These are phyloP conservation scores for Takifugu rubripes DNA, from an alignment of 2,797 vertebrate species.

Conservation along the genomic window DNA sequence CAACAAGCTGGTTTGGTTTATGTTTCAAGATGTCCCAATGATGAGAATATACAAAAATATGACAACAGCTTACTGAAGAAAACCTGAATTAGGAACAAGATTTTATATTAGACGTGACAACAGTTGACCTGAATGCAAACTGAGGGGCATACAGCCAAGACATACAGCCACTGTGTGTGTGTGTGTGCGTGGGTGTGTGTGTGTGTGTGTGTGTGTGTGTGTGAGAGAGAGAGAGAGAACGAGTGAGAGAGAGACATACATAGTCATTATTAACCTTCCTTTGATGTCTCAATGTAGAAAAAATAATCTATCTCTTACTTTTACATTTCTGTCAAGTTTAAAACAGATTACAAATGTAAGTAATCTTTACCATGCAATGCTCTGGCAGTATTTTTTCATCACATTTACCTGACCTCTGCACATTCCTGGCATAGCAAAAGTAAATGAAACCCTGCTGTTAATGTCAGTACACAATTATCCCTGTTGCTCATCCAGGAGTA, in stretches of 20 bases:
- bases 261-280: no score
- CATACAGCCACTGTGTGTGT: conserved; percentile 1
- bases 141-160: conserved; percentile 22
- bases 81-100: conserved; percentile 51
- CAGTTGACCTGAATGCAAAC: conserved; percentile 51
- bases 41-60: conserved; percentile 27
- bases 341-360: no score
- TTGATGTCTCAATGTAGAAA: no score
- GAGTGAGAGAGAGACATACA: no score
- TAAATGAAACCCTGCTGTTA: conserved; percentile 32
- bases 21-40: conserved; percentile 36
- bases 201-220: no score
- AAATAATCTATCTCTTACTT: no score
- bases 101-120: conserved; percentile 42
- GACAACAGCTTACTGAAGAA: conserved; percentile 18
- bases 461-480: conserved; percentile 55
- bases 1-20: neutral
- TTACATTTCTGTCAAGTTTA: no score
- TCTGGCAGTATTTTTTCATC: conserved; percentile 1
- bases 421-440: conserved; percentile 16
- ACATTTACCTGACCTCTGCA: neutral
- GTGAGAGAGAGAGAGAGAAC: no score
- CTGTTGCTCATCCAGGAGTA: conserved; percentile 32
- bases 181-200: no score
- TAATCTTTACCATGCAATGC: no score